Conservation (phyloP, 2,888 invertebrate genomes). For the Tortricodes alternella region DNA sequence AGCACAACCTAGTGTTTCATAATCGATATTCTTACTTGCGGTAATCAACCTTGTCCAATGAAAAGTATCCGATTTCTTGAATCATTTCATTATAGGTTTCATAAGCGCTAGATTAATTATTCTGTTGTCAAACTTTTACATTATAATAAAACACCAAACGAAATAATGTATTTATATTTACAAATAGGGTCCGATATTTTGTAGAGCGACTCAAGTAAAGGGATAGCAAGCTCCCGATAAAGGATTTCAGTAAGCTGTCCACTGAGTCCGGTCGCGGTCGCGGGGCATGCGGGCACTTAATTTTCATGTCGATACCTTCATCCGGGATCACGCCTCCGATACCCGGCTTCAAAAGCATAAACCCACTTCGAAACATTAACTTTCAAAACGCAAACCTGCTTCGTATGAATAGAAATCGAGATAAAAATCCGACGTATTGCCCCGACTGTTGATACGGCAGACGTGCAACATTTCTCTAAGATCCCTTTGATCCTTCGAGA, state of each 20-base stretch:
- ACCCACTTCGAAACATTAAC: slow-evolving; percentile 33
- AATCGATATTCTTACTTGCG: too few relatives aligned
- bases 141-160: too few relatives aligned
- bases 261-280: not conserved
- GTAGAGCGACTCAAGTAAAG: not conserved
- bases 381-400: slow-evolving; percentile 38
- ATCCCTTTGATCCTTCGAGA: slow-evolving; percentile 46
- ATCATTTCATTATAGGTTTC: too few relatives aligned
- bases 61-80: too few relatives aligned
- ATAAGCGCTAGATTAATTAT: too few relatives aligned
- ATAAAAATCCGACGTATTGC: slow-evolving; percentile 36
- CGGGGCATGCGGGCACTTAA: slow-evolving; percentile 8
- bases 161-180: too few relatives aligned
- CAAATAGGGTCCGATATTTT: not conserved
- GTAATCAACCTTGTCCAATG: too few relatives aligned
- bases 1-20: too few relatives aligned
- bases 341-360: slow-evolving; percentile 1
- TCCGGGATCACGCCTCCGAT: not conserved
- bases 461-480: slow-evolving; percentile 33
- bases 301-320: slow-evolving; percentile 7
- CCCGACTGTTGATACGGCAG: slow-evolving; percentile 29
- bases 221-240: not conserved
- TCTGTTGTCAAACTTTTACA: too few relatives aligned
- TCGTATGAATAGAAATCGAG: slow-evolving; percentile 41
- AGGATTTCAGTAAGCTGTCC: not conserved